Base-by-base conservation (phyloP, 2,113 vertebrate species). In the Terrapene triunguis region DNA sequence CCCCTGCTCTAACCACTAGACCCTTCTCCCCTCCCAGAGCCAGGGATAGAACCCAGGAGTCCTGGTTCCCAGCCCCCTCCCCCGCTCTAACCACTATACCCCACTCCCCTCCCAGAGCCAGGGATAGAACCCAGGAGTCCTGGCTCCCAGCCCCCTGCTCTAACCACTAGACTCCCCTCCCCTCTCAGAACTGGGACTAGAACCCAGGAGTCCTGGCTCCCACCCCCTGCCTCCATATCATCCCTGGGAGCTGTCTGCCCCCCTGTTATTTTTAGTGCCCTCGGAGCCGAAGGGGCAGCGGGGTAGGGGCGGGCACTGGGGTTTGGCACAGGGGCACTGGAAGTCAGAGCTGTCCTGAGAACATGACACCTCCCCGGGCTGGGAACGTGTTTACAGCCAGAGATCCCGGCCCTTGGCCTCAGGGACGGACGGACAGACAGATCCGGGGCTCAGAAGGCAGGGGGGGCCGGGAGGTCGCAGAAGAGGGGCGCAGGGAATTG, bases 321-420 rank as follows among this genome's bases (percentile, higher is more conserved):
- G 65, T 76, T 88, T 87, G 89, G 87, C 76, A 89, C 29, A 74
- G 69, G 86, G 81, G 93, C 81, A 25, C 82, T 84, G 84, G 59
- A 93, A 95, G 91, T 87, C 32, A 74, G 84, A 92, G 91, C 88
- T 87, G 94, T 86, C 92, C 82, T 86, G 51, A 80, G 82, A 94
- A 95, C 76, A 32, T 80, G 94, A 95, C 95, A 95, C 88, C 92
- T 89, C 78, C 65, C 85, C 81, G 82, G 89, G 79, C 91, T 88
- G 90, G 62, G 92, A 92, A 94, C 92, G 53, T 96, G 92, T 95
- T 93, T 95, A 95, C 94, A 96, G 94, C 89, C 94, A 94, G 87
- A 89, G 87, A 89, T 82, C 80, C 85, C 78, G 87, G 91, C 17
- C 8, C 44, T 92, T 69, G 74, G 95, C 92, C 47, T 55, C 83